phyloP scores from a whole-genome alignment of 2,113 vertebrate genomes.

The Charina bottae region DNA sequence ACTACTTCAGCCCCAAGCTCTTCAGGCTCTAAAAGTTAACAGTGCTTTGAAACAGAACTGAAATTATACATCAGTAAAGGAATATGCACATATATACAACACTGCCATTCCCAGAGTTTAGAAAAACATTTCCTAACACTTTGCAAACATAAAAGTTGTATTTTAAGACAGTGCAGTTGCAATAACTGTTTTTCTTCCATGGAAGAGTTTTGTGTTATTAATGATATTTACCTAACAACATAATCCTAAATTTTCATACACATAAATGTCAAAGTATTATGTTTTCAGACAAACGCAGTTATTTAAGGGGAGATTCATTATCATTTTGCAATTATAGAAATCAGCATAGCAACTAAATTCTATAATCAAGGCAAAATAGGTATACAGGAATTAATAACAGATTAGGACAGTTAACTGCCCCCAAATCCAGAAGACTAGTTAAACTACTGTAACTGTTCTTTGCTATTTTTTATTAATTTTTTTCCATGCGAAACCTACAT shows the following conservation, averaged over 20 bases:
- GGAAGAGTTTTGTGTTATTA: background rate
- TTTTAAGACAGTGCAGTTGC: background rate
- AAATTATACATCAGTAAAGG: background rate
- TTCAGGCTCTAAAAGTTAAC: background rate
- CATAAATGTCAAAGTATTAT: constrained; percentile 16
- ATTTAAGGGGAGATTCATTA: constrained; percentile 1
- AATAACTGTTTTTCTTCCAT: background rate
- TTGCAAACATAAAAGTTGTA: background rate
- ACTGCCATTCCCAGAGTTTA: background rate
- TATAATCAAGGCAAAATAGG: background rate
- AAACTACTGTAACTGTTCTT: background rate
- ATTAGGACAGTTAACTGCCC: background rate
- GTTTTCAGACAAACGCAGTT: background rate
- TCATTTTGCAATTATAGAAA: constrained; percentile 4
- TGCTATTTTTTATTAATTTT: background rate
- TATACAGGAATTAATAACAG: constrained; percentile 13
- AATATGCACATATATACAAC: background rate
- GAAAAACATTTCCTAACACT: background rate
- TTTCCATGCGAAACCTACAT: background rate
- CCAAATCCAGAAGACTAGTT: background rate
- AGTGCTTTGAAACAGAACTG: background rate
- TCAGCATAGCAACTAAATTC: background rate
- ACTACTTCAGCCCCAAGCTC: background rate
- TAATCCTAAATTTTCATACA: constrained; percentile 21
- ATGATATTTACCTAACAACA: background rate